Percentiles rank a stretch among this genome's conserved stretches.
Conservation (phyloP, 2,113 vertebrate species). For the Castor canadensis region DNA sequence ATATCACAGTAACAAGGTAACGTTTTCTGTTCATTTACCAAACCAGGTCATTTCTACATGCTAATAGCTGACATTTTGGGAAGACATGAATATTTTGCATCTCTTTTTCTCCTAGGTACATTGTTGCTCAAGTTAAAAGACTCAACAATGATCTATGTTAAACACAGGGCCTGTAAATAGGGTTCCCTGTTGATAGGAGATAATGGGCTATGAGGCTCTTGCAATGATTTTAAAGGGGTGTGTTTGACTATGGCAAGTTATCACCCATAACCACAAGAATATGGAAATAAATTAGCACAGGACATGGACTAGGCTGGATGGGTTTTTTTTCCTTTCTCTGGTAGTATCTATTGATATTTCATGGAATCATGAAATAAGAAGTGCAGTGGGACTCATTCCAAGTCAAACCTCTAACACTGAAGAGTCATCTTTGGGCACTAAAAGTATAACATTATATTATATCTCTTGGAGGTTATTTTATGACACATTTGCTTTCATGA, state of each 20-base stretch:
- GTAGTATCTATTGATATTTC: neutral
- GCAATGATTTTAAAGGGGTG: neutral
- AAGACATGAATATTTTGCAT: constrained; percentile 6
- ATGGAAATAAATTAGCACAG: neutral
- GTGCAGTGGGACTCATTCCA: neutral
- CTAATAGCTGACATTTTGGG: constrained; percentile 31
- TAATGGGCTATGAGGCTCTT: neutral
- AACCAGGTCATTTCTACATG: neutral
- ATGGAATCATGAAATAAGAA: neutral
- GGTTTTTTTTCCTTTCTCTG: neutral
- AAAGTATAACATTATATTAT: neutral
- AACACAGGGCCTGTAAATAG: neutral
- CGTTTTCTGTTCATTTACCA: constrained; percentile 15
- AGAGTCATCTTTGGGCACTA: neutral
- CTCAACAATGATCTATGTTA: neutral
- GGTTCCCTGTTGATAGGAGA: neutral
- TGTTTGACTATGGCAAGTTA: neutral
- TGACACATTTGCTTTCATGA: neutral
- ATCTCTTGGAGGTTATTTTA: neutral
- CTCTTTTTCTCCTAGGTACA: constrained; percentile 14
- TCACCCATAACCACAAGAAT: neutral
- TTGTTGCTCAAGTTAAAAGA: neutral
- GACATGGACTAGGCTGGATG: too few species aligned
- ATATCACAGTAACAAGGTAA: constrained; percentile 9
- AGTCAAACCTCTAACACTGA: neutral